Evolutionary conservation across 2,797 vertebrate genomes (phyloP), one percentile per base, ranked within the genome.

Genomic region (Neostethus bicornis): DNA sequence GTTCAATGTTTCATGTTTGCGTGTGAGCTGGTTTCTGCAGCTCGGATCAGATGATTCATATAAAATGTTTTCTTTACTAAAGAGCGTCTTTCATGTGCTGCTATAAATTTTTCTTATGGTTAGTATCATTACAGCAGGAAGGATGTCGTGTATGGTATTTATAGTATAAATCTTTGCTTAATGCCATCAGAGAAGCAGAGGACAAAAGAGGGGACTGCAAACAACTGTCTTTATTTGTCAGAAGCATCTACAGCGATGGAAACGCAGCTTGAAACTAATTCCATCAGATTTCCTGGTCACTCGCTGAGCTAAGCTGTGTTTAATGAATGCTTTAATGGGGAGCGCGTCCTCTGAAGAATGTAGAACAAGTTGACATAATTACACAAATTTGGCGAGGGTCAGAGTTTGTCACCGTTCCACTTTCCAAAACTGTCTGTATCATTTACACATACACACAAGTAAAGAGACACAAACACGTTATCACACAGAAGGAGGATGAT

Each of bases 291-390:
- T 86, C 85, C 87, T 83, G 80, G 77, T 88, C 68, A 64, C 86
- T 86, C 51, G 66, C 86, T 83, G 84, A 63, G 87, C 75, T 92
- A 92, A 93, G 89, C 91, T 92, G 88, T 88, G 79, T 91, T 91
- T 92, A 92, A 92, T 91, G 90, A 92, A 90, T 14, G 85, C 77
- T 61, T 81, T 90, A 90, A 91, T 83, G 85, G 88, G 80, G 79
- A 75, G 80, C 50, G 43, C 72, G 86, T 76, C 69, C 86, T 78
- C 70, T 32, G 77, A 92, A 86, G 91, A 92, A 92, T 91, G 88
- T 48, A 73, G 84, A 71, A 83, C 86, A 83, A 80, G 79, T 77
- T 75, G 71, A 81, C 68, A 79, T 85, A 77, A 91, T 91, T 85
- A 89, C 74, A 82, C 64, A 85, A 76, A 85, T 88, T 81, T 86